These are phyloP conservation scores for Parthenolecanium corni DNA, from an alignment of 2,888 invertebrate species.

Conservation along the genomic window DNA sequence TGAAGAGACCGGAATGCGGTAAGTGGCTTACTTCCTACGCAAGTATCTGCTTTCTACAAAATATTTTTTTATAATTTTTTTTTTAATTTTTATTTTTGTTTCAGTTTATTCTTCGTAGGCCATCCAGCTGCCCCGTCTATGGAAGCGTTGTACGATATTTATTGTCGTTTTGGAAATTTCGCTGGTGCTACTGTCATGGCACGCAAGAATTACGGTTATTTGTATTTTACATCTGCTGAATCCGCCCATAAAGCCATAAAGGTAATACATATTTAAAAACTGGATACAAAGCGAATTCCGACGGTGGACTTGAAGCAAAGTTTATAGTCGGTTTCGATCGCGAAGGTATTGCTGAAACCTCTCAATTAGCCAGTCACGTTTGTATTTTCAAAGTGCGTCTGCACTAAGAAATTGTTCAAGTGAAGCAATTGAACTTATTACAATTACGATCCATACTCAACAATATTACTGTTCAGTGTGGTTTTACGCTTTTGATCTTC, in stretches of 20 bases:
- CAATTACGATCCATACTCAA: too few species aligned
- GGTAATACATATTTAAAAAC: slow-evolving; percentile 38
- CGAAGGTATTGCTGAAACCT: too few species aligned
- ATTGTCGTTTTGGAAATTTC: slow-evolving; percentile 79
- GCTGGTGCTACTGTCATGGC: slow-evolving; percentile 82
- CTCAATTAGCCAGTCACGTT: too few species aligned
- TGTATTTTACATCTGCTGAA: slow-evolving; percentile 63
- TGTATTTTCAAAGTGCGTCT: too few species aligned
- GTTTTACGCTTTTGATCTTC: too few species aligned
- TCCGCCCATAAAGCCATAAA: slow-evolving; percentile 66
- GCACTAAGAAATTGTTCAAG: not conserved
- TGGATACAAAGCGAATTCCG: too few species aligned
- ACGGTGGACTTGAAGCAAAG: too few species aligned
- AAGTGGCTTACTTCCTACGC: not conserved
- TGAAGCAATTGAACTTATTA: too few species aligned
- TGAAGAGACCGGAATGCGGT: slow-evolving; percentile 18
- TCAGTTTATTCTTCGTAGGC: slow-evolving; percentile 44
- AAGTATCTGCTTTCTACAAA: not conserved
- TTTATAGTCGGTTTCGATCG: too few species aligned
- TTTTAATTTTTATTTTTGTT: slow-evolving; percentile 13
- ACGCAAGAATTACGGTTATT: slow-evolving; percentile 86
- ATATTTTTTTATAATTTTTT: slow-evolving; percentile 1
- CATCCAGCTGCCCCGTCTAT: slow-evolving; percentile 57
- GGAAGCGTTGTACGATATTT: slow-evolving; percentile 70
- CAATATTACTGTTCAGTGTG: too few species aligned